A percentile compares a stretch with the other conserved stretches of the same genome.
These are phyloP conservation scores for Lota lota DNA, from an alignment of 2,113 vertebrate genomes.

Conservation along the genomic window DNA sequence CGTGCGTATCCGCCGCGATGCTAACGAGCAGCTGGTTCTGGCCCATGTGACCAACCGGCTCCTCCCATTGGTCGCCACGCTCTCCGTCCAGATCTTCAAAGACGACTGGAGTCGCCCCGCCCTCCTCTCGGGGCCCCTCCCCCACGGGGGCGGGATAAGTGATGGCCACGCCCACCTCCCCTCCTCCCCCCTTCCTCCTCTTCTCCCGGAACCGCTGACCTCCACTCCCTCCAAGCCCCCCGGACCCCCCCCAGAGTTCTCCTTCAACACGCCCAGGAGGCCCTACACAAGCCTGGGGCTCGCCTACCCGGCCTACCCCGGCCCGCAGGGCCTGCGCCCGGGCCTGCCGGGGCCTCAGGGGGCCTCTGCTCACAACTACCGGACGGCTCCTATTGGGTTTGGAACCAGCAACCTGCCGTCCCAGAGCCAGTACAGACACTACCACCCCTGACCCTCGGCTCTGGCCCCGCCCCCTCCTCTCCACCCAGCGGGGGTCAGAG, in stretches of 20 bases:
- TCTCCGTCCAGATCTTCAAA: slow-evolving; percentile 97
- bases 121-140: slow-evolving; percentile 78
- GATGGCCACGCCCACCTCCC: slow-evolving; percentile 71
- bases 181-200: slow-evolving; percentile 57
- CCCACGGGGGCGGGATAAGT: slow-evolving; percentile 71
- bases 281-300: slow-evolving; percentile 79
- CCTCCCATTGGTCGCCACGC: slow-evolving; percentile 83
- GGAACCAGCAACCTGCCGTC: slow-evolving; percentile 64
- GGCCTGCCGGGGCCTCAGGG: slow-evolving; percentile 65
- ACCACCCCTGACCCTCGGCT: slow-evolving; percentile 71
- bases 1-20: slow-evolving; percentile 93
- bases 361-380: slow-evolving; percentile 76
- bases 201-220: slow-evolving; percentile 77
- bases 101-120: slow-evolving; percentile 91
- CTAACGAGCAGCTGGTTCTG: slow-evolving; percentile 96
- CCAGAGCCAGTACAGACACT: slow-evolving; percentile 71
- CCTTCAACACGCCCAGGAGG: slow-evolving; percentile 89
- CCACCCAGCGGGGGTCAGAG: too few species aligned
- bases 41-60: slow-evolving; percentile 95
- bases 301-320: slow-evolving; percentile 75
- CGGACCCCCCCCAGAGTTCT: slow-evolving; percentile 92
- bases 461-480: too few species aligned
- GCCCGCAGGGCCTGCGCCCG: slow-evolving; percentile 72
- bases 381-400: slow-evolving; percentile 75
- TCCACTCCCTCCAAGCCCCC: slow-evolving; percentile 89